Evolutionary conservation across 2,888 invertebrate genomes (phyloP).

Genomic region (Polyploca ridens): DNA sequence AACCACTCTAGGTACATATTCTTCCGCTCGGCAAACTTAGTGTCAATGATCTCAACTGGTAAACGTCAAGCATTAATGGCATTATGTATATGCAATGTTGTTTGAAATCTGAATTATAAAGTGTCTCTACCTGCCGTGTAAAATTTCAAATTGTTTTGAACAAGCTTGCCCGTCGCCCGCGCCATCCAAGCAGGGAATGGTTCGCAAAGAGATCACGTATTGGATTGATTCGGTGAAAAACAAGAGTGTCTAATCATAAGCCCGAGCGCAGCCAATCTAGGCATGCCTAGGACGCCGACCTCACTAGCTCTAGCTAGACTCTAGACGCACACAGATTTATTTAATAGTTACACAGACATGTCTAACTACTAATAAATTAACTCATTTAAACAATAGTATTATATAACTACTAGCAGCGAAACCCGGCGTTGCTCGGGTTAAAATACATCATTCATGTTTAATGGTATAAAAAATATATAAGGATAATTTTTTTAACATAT

Average conservation of each 20-base stretch:
- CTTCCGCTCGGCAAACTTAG: slow-evolving; percentile 33
- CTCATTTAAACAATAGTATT: background rate
- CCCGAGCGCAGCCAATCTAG: slow-evolving; percentile 5
- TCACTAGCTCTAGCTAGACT: slow-evolving; percentile 28
- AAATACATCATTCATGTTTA: too few relatives aligned
- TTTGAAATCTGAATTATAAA: background rate
- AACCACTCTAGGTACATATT: slow-evolving; percentile 33
- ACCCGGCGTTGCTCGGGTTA: too few relatives aligned
- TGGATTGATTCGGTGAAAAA: slow-evolving; percentile 37
- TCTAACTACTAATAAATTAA: slow-evolving; percentile 20
- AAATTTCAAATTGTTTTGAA: background rate
- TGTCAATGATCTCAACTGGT: slow-evolving; percentile 49
- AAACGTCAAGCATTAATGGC: slow-evolving; percentile 30
- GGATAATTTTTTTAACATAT: too few relatives aligned
- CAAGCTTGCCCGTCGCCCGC: background rate
- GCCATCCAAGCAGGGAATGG: background rate
- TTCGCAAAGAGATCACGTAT: slow-evolving; percentile 35
- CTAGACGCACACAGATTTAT: too few relatives aligned
- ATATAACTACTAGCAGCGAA: too few relatives aligned
- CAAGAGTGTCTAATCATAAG: slow-evolving; percentile 46
- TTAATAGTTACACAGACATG: slow-evolving; percentile 41
- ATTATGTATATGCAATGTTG: slow-evolving; percentile 33
- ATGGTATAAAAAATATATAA: too few relatives aligned
- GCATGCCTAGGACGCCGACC: slow-evolving; percentile 45
- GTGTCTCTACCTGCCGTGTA: background rate